Base-by-base conservation (phyloP, 2,797 vertebrate species). In the Hylomyscus alleni region DNA sequence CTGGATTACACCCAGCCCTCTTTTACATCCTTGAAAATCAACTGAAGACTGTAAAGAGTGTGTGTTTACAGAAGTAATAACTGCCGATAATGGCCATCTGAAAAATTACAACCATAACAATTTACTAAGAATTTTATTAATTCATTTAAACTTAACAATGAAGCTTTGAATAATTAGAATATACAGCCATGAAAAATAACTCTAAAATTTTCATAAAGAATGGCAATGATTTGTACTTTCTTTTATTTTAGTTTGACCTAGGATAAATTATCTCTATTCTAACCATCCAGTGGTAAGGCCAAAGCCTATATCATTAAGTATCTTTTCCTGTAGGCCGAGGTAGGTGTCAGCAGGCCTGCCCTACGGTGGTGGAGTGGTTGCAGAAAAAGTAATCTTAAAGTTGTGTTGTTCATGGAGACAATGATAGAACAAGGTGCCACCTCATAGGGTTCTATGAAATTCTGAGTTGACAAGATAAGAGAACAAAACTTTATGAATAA, bases 91-190 rank as follows among this genome's bases (percentile, higher is more conserved):
- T 82, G 5, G 24, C 60, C 52, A 19, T 34, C 37, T 60, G 60
- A 76, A 37, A 86, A 86, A 44, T 65, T 91, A 40, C 78, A 34
- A 56, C 1, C 31, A 4, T 75, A 52, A 58, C 44, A 77, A 40
- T 89, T 72, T 85, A 47, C 1, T 54, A 87, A 90, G 29, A 31
- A 76, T 83, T 60, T 82, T 90, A 72, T 58, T 72, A 65, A 89
- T 91, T 90, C 67, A 69, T 31, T 72, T 89, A 91, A 54, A 76
- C 22, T 72, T 58, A 47, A n/a, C 87, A 88, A 29, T 50, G 58
- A 88, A 93, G 11, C 52, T 29, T n/a, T n/a, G 31, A 14, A 31
- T 73, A 78, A 14, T 77, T 91, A 81, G 47, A 37, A 50, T 40
- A 81, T 62, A 11, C 20, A 67, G 12, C 34, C 73, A 84, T 54